phyloP scores from a whole-genome alignment of 2,113 vertebrate species.

The Saguinus midas region DNA sequence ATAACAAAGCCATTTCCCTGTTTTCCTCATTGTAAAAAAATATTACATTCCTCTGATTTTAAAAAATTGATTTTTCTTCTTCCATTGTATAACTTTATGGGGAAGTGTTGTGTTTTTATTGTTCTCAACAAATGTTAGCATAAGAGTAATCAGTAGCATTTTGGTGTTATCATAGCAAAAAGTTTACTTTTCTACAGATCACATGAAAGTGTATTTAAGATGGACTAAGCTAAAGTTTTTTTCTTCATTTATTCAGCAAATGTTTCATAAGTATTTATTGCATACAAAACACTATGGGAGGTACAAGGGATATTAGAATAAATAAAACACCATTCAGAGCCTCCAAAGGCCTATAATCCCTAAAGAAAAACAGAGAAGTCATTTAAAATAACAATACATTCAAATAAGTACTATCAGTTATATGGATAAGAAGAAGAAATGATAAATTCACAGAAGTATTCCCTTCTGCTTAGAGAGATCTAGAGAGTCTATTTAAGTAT shows the following conservation, averaged over 20 bases:
- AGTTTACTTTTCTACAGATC: neutral
- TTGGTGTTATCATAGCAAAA: neutral
- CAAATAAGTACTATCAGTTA: neutral
- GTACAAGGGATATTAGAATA: neutral
- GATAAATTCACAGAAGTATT: neutral
- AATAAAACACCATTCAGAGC: neutral
- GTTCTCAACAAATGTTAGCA: neutral
- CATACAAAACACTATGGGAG: neutral
- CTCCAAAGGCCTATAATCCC: neutral
- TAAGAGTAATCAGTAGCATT: neutral
- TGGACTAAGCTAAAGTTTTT: neutral
- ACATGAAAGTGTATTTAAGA: neutral
- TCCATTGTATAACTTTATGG: neutral
- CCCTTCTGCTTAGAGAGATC: neutral
- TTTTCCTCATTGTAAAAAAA: neutral
- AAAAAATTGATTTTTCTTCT: conserved; percentile 21
- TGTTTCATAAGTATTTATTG: neutral
- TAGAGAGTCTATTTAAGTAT: neutral
- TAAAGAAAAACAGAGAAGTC: neutral
- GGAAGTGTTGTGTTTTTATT: neutral
- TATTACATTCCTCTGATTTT: neutral
- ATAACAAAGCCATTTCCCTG: neutral
- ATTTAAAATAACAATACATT: conserved; percentile 32
- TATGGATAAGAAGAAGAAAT: conserved; percentile 4
- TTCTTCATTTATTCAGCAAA: conserved; percentile 10